Evolutionary conservation across 2,888 invertebrate genomes (phyloP), one percentile per base, ranked within the genome.

Genomic region (Brachyopa scutellaris): DNA sequence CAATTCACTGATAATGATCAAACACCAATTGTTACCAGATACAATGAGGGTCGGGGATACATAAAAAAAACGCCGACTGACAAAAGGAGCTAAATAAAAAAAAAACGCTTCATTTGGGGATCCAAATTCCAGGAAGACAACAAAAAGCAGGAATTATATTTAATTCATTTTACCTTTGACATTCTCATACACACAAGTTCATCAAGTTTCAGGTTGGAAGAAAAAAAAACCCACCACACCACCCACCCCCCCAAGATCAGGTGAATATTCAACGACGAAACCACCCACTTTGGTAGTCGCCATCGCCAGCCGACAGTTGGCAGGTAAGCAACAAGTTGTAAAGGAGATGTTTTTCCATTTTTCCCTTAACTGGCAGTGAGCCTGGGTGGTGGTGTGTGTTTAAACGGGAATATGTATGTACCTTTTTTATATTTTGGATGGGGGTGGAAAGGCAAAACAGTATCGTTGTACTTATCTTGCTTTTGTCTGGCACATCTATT

Each of bases 291-390:
- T 31, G 36, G 7, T n/a, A 31, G 36, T 4, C 11, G 1, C 17
- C 23, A 49, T 29, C 19, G 11, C 26, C 51, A 13, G 38, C 8
- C 21, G 42, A 42, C 45, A 15, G 36, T 36, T 36, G 15, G 11
- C n/a, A 31, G 61, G 47, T n/a, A 53, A 64, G 77, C 78, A 78
- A 78, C 78, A 78, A 78, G 78, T 78, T 72, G 64, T 66, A 26
- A 6, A 7, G 5, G 6, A 9, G 36, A 8, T 45, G 33, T 33
- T 13, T 6, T 19, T 33, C 13, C 3, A 26, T n/a, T n/a, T n/a
- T n/a, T n/a, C n/a, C n/a, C n/a, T n/a, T n/a, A n/a, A n/a, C n/a
- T n/a, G n/a, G n/a, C 8, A 13, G 9, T 38, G 11, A 7, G 42
- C 2, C 4, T 42, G 38, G 45, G 47, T 26, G 26, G 26, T 6